phyloP scores from a whole-genome alignment of 1,140 invertebrate species.

The Cydia splendana region DNA sequence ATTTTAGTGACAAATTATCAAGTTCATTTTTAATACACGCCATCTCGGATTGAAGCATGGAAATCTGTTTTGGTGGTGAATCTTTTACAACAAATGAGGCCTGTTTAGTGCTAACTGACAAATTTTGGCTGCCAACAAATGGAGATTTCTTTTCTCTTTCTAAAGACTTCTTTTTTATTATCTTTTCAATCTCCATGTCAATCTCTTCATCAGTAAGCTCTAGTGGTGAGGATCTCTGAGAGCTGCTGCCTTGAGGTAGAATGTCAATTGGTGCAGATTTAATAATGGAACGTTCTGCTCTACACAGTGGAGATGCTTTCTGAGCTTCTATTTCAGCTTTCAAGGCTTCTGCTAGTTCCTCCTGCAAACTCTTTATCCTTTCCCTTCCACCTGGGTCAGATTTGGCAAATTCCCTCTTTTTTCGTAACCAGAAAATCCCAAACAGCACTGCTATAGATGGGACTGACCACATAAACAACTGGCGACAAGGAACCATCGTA shows the following conservation, averaged over 20 bases:
- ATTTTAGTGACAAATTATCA: slow-evolving; percentile 45
- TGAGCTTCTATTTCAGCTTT: slow-evolving; percentile 65
- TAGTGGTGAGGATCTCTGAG: slow-evolving; percentile 78
- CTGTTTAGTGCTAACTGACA: slow-evolving; percentile 42
- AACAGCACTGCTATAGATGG: slow-evolving; percentile 82
- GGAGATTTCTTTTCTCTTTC: slow-evolving; percentile 70
- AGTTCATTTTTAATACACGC: slow-evolving; percentile 46
- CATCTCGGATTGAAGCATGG: slow-evolving; percentile 53
- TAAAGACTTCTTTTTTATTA: slow-evolving; percentile 72
- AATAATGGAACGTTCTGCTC: slow-evolving; percentile 69
- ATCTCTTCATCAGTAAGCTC: slow-evolving; percentile 82
- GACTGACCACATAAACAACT: slow-evolving; percentile 82
- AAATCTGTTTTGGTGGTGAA: slow-evolving; percentile 47
- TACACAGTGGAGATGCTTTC: slow-evolving; percentile 55
- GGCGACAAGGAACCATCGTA: slow-evolving; percentile 80
- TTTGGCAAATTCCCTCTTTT: slow-evolving; percentile 80
- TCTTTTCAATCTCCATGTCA: slow-evolving; percentile 82
- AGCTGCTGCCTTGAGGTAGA: slow-evolving; percentile 76
- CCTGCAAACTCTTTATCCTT: slow-evolving; percentile 75
- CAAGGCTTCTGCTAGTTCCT: slow-evolving; percentile 73
- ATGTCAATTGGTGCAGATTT: slow-evolving; percentile 82
- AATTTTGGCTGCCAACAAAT: slow-evolving; percentile 35
- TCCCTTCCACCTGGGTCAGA: slow-evolving; percentile 80
- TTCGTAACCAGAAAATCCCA: slow-evolving; percentile 84
- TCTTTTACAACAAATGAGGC: slow-evolving; percentile 54